These are phyloP conservation scores for Diglossa cyanea DNA, from an alignment of 2,797 vertebrate species.

Conservation along the genomic window DNA sequence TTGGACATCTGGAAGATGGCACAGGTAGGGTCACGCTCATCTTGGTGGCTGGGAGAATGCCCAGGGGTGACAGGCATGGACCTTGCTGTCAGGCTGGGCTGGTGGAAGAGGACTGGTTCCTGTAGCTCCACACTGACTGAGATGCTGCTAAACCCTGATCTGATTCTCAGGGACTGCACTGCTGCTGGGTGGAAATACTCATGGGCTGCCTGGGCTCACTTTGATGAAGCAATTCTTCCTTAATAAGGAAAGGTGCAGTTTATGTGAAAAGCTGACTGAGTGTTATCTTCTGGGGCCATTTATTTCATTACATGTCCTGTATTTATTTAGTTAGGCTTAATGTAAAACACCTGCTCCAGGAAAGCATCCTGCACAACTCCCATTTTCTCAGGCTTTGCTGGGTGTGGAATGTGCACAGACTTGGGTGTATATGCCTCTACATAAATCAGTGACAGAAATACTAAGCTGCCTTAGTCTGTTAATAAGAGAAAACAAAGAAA, in stretches of 20 bases:
- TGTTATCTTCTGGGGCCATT: background rate
- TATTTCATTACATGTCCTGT: slow-evolving; percentile 4
- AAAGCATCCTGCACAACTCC: background rate
- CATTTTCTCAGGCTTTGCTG: slow-evolving; percentile 34
- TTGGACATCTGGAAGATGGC: slow-evolving; percentile 82
- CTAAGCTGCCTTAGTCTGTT: background rate
- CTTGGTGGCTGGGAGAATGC: background rate
- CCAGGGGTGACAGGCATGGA: background rate
- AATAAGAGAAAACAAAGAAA: slow-evolving; percentile 17
- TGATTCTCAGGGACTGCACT: background rate
- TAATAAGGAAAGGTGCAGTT: slow-evolving; percentile 25
- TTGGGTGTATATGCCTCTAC: background rate
- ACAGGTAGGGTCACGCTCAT: slow-evolving; percentile 75
- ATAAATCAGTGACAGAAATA: slow-evolving; percentile 10
- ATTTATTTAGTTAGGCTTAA: slow-evolving; percentile 56
- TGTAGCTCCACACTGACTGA: background rate
- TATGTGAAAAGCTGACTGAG: slow-evolving; percentile 3
- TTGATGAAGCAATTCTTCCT: background rate
- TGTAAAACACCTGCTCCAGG: slow-evolving; percentile 34
- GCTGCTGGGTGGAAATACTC: background rate
- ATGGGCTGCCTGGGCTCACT: background rate
- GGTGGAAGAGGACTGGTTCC: background rate
- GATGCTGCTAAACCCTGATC: background rate
- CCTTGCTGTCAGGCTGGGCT: background rate
- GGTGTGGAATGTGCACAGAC: background rate